These are phyloP conservation scores for Sturnira hondurensis DNA, from an alignment of 2,113 vertebrate species.

Conservation along the genomic window DNA sequence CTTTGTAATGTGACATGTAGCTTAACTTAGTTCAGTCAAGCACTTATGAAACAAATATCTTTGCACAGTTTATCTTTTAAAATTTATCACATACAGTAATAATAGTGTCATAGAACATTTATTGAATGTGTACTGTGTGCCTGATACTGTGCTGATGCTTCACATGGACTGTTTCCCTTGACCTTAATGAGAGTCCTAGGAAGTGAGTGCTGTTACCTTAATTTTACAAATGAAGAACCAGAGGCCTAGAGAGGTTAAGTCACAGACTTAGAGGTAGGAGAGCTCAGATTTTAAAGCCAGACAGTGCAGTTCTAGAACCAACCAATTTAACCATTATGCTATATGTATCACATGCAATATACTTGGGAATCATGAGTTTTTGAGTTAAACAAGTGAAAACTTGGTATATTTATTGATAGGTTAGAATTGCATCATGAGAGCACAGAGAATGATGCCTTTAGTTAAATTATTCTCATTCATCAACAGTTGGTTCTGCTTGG, in stretches of 20 bases:
- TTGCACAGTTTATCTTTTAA: not conserved
- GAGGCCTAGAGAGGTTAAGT: not conserved
- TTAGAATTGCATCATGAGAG: not conserved
- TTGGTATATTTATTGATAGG: not conserved
- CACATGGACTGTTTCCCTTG: too few relatives aligned
- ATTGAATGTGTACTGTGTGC: not conserved
- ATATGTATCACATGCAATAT: not conserved
- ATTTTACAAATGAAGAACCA: not conserved
- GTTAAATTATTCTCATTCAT: not conserved
- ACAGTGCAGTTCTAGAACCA: not conserved
- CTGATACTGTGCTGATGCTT: not conserved
- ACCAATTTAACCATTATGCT: not conserved
- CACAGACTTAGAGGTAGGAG: not conserved
- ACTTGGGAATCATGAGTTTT: not conserved
- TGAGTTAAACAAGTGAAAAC: not conserved
- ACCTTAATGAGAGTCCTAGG: not conserved
- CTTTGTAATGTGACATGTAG: not conserved
- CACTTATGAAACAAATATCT: not conserved
- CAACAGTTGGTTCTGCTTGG: not conserved
- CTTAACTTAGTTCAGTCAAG: not conserved
- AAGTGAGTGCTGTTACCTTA: not conserved
- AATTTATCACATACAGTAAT: not conserved
- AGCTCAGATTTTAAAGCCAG: not conserved
- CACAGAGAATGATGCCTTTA: not conserved
- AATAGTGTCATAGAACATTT: not conserved